Conservation (phyloP, 1,140 invertebrate species). For the Nilaparvata lugens region DNA sequence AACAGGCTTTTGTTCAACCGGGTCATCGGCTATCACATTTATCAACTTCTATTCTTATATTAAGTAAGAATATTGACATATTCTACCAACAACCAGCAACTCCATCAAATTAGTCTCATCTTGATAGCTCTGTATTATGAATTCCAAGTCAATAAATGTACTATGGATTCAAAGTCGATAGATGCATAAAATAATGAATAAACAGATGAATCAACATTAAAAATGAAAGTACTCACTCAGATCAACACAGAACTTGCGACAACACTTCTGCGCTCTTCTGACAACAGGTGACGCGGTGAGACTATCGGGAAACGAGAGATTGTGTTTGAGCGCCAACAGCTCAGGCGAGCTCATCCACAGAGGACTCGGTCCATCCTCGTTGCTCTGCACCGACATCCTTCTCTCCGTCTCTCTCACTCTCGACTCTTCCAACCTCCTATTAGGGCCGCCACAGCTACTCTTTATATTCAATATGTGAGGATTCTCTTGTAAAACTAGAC, state of each 20-base stretch:
- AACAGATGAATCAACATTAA: too few relatives aligned
- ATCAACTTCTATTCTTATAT: too few relatives aligned
- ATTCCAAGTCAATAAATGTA: too few relatives aligned
- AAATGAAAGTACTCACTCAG: constrained; percentile 41
- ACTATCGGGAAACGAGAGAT: constrained; percentile 74
- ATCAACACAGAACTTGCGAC: constrained; percentile 71
- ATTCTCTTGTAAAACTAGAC: not conserved
- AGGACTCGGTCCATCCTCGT: constrained; percentile 33
- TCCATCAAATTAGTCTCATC: too few relatives aligned
- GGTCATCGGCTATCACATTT: too few relatives aligned
- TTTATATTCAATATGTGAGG: not conserved
- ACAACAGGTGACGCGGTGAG: constrained; percentile 61
- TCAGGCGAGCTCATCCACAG: constrained; percentile 73
- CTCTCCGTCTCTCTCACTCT: not conserved
- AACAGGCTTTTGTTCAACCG: too few relatives aligned
- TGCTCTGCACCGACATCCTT: not conserved
- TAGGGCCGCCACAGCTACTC: not conserved
- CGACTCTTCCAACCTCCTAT: not conserved
- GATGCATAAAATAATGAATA: too few relatives aligned
- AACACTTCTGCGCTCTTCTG: constrained; percentile 32
- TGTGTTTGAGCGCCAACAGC: constrained; percentile 69
- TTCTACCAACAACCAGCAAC: too few relatives aligned
- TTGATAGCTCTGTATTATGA: too few relatives aligned
- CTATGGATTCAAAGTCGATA: too few relatives aligned
- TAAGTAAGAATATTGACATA: too few relatives aligned